A percentile compares a stretch with the other conserved stretches of the same genome.
phyloP scores from a whole-genome alignment of 1,140 invertebrate species.

The Babylonia areolata region DNA sequence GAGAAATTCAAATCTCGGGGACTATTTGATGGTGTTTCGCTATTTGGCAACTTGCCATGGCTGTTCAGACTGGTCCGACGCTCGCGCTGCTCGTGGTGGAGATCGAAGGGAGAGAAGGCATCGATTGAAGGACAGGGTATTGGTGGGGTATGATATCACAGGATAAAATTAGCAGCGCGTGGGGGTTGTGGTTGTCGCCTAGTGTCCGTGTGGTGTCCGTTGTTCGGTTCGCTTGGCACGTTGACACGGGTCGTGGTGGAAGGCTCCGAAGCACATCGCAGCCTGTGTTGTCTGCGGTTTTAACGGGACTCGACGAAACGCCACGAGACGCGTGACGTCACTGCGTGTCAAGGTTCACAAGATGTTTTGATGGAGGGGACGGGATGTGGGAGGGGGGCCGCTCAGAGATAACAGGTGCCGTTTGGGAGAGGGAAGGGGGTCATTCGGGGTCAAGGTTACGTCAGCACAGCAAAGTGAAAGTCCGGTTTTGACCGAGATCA shows the following conservation, averaged over 20 bases:
- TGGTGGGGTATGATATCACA: conserved; percentile 7
- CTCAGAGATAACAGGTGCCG: too few relatives aligned
- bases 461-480: too few relatives aligned
- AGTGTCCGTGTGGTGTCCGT: neutral
- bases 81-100: neutral
- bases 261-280: neutral
- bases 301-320: conserved; percentile 32
- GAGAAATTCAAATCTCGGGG: neutral
- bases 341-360: conserved; percentile 20
- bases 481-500: too few relatives aligned
- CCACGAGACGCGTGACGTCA: conserved; percentile 32
- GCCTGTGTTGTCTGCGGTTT: conserved; percentile 26
- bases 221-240: neutral
- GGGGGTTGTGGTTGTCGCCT: neutral
- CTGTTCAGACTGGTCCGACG: conserved; percentile 28
- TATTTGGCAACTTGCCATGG: conserved; percentile 39
- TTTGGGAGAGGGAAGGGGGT: too few relatives aligned
- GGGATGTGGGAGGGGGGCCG: neutral
- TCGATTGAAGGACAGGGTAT: conserved; percentile 20
- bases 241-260: neutral
- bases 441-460: too few relatives aligned
- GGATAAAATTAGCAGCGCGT: conserved; percentile 30
- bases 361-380: neutral
- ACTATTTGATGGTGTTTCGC: conserved; percentile 9
- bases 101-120: conserved; percentile 20